A percentile compares a stretch with the other conserved stretches of the same genome.
phyloP scores from a whole-genome alignment of 2,888 invertebrate species.

The Drosophila leonis region DNA sequence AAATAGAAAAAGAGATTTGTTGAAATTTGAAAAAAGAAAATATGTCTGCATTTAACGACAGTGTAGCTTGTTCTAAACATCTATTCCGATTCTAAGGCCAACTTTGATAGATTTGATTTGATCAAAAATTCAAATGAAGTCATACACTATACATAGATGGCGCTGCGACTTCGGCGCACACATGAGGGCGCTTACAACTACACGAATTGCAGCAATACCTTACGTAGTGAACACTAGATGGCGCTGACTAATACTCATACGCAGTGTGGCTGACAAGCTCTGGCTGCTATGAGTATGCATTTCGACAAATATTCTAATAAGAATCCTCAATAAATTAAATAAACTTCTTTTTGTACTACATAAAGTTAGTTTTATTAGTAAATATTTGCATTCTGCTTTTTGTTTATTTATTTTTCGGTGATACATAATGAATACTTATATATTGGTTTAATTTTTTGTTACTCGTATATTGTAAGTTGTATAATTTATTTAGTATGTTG shows the following conservation, averaged over 20 bases:
- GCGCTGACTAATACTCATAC: not conserved
- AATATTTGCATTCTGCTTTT: constrained; percentile 62
- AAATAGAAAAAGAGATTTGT: not conserved
- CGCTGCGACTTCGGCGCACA: not conserved
- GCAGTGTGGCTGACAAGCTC: not conserved
- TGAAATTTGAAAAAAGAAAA: not conserved
- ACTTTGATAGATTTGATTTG: constrained; percentile 2
- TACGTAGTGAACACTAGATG: constrained; percentile 7
- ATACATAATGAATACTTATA: constrained; percentile 53
- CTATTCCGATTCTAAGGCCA: not conserved
- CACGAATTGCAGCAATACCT: not conserved
- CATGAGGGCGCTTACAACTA: too few species aligned
- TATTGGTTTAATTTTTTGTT: constrained; percentile 68
- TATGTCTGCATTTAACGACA: too few species aligned
- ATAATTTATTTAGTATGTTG: constrained; percentile 51
- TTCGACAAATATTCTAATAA: not conserved
- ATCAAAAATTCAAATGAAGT: not conserved
- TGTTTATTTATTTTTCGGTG: constrained; percentile 42
- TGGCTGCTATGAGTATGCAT: not conserved
- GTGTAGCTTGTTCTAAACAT: not conserved
- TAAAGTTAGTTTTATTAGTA: constrained; percentile 84
- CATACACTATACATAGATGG: not conserved
- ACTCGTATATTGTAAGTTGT: constrained; percentile 58
- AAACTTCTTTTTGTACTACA: constrained; percentile 69
- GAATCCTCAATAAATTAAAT: not conserved